A percentile compares a stretch with the other conserved stretches of the same genome.
phyloP scores from a whole-genome alignment of 2,797 vertebrate genomes.

The Eurystomus glaucurus region DNA sequence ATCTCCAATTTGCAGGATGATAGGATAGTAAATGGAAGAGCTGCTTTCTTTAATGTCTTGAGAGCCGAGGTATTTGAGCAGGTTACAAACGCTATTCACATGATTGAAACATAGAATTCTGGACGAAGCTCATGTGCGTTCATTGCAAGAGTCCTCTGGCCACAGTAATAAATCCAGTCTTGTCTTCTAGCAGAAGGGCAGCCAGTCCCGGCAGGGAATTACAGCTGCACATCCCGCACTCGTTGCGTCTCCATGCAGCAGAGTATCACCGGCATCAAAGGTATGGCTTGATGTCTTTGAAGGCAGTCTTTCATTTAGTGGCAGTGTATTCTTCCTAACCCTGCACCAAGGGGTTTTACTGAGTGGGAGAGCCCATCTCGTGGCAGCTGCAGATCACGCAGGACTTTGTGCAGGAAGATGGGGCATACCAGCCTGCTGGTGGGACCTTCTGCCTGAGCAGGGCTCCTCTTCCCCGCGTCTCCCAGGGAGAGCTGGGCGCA shows the following conservation, averaged over 20 bases:
- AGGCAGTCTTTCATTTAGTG: background rate
- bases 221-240: fast-evolving
- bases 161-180: background rate
- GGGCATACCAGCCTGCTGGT: background rate
- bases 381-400: fast-evolving
- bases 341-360: fast-evolving
- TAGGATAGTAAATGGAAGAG: background rate
- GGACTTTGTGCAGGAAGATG: background rate
- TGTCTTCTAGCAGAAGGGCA: background rate
- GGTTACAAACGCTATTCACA: background rate
- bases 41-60: background rate
- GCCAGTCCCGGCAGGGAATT: background rate
- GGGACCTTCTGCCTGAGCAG: background rate
- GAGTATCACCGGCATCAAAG: fast-evolving
- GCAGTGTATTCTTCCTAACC: fast-evolving
- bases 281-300: fast-evolving
- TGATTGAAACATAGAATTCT: background rate
- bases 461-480: fast-evolving
- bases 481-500: fast-evolving
- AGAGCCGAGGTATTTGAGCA: background rate
- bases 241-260: background rate
- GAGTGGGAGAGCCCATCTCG: fast-evolving
- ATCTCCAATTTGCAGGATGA: background rate
- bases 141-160: background rate
- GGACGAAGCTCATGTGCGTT: background rate